Evolutionary conservation across 2,888 invertebrate genomes (phyloP), one percentile per base, ranked within the genome.

Genomic region (Erebia epiphron): DNA sequence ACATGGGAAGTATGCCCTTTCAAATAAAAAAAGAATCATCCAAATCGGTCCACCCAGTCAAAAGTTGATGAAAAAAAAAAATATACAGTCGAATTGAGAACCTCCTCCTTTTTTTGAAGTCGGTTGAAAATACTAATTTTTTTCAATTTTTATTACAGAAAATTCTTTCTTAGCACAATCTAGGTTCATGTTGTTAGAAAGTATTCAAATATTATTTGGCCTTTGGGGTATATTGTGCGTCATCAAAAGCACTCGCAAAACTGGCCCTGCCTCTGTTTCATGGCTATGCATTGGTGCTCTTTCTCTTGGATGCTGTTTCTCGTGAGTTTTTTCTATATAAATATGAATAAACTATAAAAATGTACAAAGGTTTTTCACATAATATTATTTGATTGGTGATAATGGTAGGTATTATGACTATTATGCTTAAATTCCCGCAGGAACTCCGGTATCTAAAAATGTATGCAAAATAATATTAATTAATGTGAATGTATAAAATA

Each of bases 111-210:
- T n/a, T n/a, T n/a, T n/a, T n/a, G n/a, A n/a, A n/a, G n/a, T n/a
- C n/a, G n/a, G n/a, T n/a, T n/a, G n/a, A 26, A 35, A 35, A 35
- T 5, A 35, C 35, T 35, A 7, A 26, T 26, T 35, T 35, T 35
- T 26, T 26, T 57, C n/a, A 49, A n/a, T 65, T 50, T 54, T 79
- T 73, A 60, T 88, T 89, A 71, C 94, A 96, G 98, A 99, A 85
- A 99, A 98, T 91, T 97, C 98, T 57, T 91, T 99, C 73, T 90
- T 99, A 77, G 98, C 98, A 0, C 99, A 99, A 91, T 98, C 98
- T 56, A 95, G 98, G 78, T 98, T 98, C 84, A 96, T 99, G 86
- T 92, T 99, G 66, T 96, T 99, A 96, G 99, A 99, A 89, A 97
- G 98, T 71, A 98, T 98, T 92, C 94, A 99, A 75, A 94, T 99